Evolutionary conservation across 2,888 invertebrate genomes (phyloP).

Genomic region (Marasmarcha lunaedactyla): DNA sequence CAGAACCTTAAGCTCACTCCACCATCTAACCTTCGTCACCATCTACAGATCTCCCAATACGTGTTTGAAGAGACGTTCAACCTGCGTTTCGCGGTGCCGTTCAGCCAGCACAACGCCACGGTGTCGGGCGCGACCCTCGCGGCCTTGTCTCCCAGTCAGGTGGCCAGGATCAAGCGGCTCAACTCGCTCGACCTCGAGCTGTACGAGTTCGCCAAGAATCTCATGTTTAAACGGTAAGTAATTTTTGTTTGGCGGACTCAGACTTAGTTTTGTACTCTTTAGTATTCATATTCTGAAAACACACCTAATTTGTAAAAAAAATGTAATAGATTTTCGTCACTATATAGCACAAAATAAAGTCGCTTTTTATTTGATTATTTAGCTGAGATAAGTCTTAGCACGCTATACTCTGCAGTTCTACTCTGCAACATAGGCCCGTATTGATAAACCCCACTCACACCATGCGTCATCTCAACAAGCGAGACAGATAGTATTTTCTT

Average conservation of each 20-base stretch:
- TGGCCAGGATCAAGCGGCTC: slow-evolving; percentile 79
- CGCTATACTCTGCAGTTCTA: not conserved
- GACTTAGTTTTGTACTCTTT: too few species aligned
- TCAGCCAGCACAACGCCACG: slow-evolving; percentile 93
- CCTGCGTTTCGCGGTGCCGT: slow-evolving; percentile 88
- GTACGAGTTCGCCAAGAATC: slow-evolving; percentile 91
- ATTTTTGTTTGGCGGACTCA: not conserved
- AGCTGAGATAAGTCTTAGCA: too few species aligned
- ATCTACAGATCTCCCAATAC: slow-evolving; percentile 82
- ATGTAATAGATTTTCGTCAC: too few species aligned
- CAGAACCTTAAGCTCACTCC: too few species aligned
- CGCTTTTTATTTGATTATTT: too few species aligned
- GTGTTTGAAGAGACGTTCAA: slow-evolving; percentile 96
- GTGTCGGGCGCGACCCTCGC: slow-evolving; percentile 86
- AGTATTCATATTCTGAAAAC: too few species aligned
- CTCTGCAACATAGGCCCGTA: too few species aligned
- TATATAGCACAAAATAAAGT: too few species aligned
- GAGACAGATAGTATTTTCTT: too few species aligned
- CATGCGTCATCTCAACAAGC: too few species aligned
- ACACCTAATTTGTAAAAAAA: too few species aligned
- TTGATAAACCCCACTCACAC: too few species aligned
- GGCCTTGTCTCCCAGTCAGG: slow-evolving; percentile 79
- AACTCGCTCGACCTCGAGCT: slow-evolving; percentile 93
- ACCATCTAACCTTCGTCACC: not conserved
- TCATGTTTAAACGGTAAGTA: slow-evolving; percentile 80